These are phyloP conservation scores for Drosophila setosimentum DNA, from an alignment of 2,888 invertebrate species.

Conservation along the genomic window DNA sequence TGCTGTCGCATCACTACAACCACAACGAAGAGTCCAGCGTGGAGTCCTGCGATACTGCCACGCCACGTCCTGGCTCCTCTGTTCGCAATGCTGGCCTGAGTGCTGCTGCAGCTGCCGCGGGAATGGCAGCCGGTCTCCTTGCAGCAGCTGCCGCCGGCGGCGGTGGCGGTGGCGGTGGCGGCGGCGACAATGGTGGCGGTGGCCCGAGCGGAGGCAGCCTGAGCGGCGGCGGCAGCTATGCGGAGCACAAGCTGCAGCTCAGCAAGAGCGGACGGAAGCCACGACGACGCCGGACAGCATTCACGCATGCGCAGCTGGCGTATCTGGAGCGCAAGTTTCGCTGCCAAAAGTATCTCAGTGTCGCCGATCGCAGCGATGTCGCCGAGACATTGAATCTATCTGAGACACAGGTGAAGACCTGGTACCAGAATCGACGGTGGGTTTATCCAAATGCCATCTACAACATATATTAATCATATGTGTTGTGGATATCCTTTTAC, in stretches of 20 bases:
- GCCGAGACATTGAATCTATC: conserved; percentile 95
- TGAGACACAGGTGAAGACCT: conserved; percentile 98
- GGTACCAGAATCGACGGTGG: conserved; percentile 88
- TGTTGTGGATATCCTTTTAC: neutral
- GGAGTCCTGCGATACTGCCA: conserved; percentile 76
- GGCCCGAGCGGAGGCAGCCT: neutral
- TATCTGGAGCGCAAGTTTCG: conserved; percentile 96
- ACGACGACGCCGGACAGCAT: conserved; percentile 94
- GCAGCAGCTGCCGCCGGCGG: conserved; percentile 46
- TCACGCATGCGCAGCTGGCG: conserved; percentile 96
- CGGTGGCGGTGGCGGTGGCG: conserved; percentile 4
- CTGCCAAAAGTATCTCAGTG: conserved; percentile 96
- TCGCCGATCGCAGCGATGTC: conserved; percentile 96
- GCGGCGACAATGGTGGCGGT: conserved; percentile 5
- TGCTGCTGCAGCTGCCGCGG: conserved; percentile 65
- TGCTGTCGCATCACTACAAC: conserved; percentile 65
- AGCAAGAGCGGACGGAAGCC: conserved; percentile 90
- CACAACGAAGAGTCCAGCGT: conserved; percentile 82
- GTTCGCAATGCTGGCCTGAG: conserved; percentile 36
- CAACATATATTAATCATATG: neutral
- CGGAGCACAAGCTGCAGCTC: conserved; percentile 80
- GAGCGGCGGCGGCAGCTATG: conserved; percentile 65
- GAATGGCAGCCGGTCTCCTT: conserved; percentile 64
- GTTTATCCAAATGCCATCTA: neutral
- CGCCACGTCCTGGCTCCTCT: conserved; percentile 41